These are phyloP conservation scores for Metallyticus violacea DNA, from an alignment of 2,888 invertebrate genomes.

Conservation along the genomic window DNA sequence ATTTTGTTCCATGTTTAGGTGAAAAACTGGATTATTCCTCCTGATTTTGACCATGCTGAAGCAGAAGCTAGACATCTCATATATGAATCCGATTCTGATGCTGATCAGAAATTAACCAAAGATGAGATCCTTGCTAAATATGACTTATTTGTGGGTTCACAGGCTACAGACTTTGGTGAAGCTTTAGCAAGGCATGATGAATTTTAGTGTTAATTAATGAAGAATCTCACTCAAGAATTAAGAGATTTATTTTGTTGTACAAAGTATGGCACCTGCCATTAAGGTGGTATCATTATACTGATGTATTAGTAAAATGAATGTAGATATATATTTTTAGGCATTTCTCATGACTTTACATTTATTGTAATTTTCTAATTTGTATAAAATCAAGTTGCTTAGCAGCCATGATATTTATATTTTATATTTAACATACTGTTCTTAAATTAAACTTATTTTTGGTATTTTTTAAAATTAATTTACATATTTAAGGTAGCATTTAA, in stretches of 20 bases:
- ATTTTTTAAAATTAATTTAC: too few relatives aligned
- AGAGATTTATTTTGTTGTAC: background rate
- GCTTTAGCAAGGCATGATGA: conserved; percentile 93
- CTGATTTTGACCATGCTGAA: conserved; percentile 95
- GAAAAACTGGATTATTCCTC: conserved; percentile 90
- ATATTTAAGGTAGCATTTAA: too few relatives aligned
- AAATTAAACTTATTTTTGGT: too few relatives aligned
- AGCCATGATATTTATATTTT: too few relatives aligned
- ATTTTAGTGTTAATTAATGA: conserved; percentile 58
- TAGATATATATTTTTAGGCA: background rate
- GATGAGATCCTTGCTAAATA: conserved; percentile 91
- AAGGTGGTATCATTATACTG: background rate
- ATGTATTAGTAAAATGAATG: background rate
- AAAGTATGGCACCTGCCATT: background rate
- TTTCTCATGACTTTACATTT: background rate
- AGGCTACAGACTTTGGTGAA: conserved; percentile 98
- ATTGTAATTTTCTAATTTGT: background rate
- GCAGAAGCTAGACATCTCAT: conserved; percentile 95
- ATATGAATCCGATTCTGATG: conserved; percentile 89
- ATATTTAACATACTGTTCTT: too few relatives aligned
- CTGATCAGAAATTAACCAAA: conserved; percentile 85
- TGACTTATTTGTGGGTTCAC: conserved; percentile 96
- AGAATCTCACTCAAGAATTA: background rate
- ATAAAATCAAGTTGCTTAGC: background rate
- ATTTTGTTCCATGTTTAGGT: conserved; percentile 45